Percentiles rank a stretch among this genome's conserved stretches.
Conservation (phyloP, 2,888 invertebrate genomes). For the Parapristionchus giblindavisi region DNA sequence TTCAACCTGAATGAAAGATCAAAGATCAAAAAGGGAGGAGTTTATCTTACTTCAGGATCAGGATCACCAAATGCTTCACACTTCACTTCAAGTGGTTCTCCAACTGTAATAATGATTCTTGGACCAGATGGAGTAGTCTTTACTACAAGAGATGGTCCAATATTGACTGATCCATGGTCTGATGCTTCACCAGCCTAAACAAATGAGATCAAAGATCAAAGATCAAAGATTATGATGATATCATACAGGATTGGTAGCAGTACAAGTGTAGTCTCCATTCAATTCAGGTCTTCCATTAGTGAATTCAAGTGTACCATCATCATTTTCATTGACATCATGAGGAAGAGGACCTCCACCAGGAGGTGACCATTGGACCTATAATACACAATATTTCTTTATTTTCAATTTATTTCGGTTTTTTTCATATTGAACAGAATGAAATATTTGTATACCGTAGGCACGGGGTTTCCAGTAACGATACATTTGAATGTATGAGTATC, state of each 20-base stretch:
- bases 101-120: conserved; percentile 63
- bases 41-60: conserved; percentile 58
- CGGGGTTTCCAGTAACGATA: conserved; percentile 63
- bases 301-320: conserved; percentile 61
- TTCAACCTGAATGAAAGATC: conserved; percentile 47
- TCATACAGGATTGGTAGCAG: conserved; percentile 59
- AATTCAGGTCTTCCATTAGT: conserved; percentile 55
- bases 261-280: conserved; percentile 65
- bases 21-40: neutral
- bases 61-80: conserved; percentile 69
- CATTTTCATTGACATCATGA: conserved; percentile 67
- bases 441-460: conserved; percentile 55
- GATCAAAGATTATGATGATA: neutral
- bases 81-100: conserved; percentile 60
- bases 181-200: conserved; percentile 59
- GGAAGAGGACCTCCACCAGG: conserved; percentile 64
- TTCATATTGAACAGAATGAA: neutral
- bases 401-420: neutral
- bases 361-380: conserved; percentile 64
- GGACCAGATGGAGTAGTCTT: conserved; percentile 63
- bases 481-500: conserved; percentile 66
- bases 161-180: conserved; percentile 64
- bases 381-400: neutral
- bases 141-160: conserved; percentile 59
- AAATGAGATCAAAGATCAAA: conserved; percentile 2